Percentiles rank a stretch among this genome's conserved stretches.
Evolutionary conservation across 2,888 invertebrate genomes (phyloP).

Genomic region (Calliopum simillimum): DNA sequence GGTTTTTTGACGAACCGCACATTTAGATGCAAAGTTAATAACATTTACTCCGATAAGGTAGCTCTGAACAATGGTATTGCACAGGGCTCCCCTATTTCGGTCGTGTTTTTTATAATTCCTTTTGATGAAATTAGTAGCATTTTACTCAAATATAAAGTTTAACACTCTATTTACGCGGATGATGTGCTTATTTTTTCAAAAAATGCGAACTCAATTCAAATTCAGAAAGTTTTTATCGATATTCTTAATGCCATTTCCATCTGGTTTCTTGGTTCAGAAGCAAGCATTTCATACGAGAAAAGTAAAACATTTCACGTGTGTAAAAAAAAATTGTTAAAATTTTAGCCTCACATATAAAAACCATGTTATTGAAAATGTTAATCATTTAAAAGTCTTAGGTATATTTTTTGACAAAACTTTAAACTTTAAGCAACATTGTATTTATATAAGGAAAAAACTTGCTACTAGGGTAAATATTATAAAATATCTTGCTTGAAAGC

Average conservation of each 20-base stretch:
- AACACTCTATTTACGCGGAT: constrained; percentile 20
- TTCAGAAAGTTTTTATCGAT: constrained; percentile 6
- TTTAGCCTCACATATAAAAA: constrained; percentile 3
- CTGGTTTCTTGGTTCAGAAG: constrained; percentile 32
- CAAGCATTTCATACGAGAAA: constrained; percentile 28
- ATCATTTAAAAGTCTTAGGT: constrained; percentile 18
- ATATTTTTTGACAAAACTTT: constrained; percentile 20
- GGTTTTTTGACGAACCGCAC: constrained; percentile 33
- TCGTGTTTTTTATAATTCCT: constrained; percentile 24
- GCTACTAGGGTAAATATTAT: constrained; percentile 18
- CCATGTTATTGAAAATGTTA: background rate
- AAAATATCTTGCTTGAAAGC: too few relatives aligned
- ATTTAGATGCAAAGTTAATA: constrained; percentile 13
- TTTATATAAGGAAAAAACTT: background rate
- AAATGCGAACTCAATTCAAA: constrained; percentile 11
- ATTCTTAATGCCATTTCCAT: constrained; percentile 10
- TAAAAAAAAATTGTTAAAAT: constrained; percentile 24
- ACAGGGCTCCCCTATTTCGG: constrained; percentile 22
- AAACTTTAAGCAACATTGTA: constrained; percentile 17
- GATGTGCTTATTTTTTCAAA: constrained; percentile 28
- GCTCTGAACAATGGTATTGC: constrained; percentile 21
- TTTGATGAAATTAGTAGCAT: constrained; percentile 16
- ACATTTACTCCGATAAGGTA: background rate
- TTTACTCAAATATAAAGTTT: background rate
- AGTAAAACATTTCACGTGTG: constrained; percentile 34